phyloP scores from a whole-genome alignment of 2,113 vertebrate species.

The Odocoileus hemionus region DNA sequence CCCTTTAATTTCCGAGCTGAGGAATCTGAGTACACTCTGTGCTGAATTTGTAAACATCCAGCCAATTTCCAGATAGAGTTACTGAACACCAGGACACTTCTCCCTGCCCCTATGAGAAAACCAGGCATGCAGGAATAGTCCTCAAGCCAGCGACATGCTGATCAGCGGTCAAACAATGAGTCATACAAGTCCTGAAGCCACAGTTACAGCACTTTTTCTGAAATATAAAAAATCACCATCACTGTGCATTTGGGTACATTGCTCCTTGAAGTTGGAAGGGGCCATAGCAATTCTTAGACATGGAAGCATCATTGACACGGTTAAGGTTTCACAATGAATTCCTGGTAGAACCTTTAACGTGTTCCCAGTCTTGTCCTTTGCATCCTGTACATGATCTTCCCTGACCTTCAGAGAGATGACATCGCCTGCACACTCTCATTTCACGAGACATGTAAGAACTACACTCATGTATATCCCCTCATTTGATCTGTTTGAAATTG shows the following conservation, averaged over 20 bases:
- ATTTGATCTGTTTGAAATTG: neutral
- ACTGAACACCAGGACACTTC: neutral
- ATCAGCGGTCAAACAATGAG: accelerated
- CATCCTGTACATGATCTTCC: accelerated
- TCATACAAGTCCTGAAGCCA: no score
- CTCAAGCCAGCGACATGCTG: no score
- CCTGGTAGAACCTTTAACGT: accelerated
- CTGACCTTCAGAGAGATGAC: neutral
- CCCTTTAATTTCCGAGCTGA: neutral
- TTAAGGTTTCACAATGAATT: neutral
- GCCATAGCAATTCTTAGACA: no score
- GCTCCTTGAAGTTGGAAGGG: neutral
- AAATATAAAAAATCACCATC: neutral
- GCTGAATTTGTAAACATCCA: neutral
- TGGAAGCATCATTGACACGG: accelerated
- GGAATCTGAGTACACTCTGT: neutral
- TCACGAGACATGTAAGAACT: accelerated
- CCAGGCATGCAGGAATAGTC: accelerated
- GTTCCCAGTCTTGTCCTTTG: neutral
- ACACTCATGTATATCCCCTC: neutral
- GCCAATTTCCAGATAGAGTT: neutral
- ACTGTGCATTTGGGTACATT: accelerated
- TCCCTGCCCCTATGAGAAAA: neutral
- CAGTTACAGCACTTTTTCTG: accelerated
- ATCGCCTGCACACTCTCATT: neutral